Base-by-base conservation (phyloP, 2,113 vertebrate genomes). In the Salvator merianae region DNA sequence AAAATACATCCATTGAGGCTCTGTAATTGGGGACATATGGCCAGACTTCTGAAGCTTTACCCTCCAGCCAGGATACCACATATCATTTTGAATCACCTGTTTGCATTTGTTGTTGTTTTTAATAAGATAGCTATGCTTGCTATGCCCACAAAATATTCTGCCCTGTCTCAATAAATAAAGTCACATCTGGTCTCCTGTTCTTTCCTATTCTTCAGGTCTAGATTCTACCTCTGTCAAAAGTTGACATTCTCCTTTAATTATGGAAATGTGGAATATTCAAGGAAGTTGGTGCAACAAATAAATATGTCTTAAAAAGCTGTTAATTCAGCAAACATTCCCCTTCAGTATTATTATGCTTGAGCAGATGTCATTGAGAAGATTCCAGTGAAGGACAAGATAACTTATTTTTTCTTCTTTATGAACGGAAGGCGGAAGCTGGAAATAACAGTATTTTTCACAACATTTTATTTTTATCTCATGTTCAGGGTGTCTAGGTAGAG, bases 21-120 rank as follows among this genome's bases (percentile, higher is more conserved):
- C 84, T 77, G 1, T 95, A 95, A 96, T 89, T 89, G 71, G 69
- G 80, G 90, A 86, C 96, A 97, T 94, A 96, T 96, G 95, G 74
- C 85, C 43, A 78, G 82, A 87, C 88, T 90, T 86, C 89, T 86
- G 84, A 86, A 91, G 85, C 38, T 92, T 50, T 87, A 74, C 70
- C 84, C 79, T 63, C 86, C 50, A 90, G 90, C 88, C 86, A 91
- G 90, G 78, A 84, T 84, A 78, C 87, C 83, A 86, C 87, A 88
- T 88, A 71, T 91, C 91, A 84, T 80, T 93, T 88, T 86, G 77
- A 59, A 90, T 92, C 93, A 95, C 94, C 93, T 94, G 89, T 80
- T 91, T 84, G 84, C 90, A 91, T 89, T 89, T 86, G 62, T 12
- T 43, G 30, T 63, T 63, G 82, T 71, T 91, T 92, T 90, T 90